Base-by-base conservation (phyloP, 1,140 invertebrate species). In the Ceratina japonica region DNA sequence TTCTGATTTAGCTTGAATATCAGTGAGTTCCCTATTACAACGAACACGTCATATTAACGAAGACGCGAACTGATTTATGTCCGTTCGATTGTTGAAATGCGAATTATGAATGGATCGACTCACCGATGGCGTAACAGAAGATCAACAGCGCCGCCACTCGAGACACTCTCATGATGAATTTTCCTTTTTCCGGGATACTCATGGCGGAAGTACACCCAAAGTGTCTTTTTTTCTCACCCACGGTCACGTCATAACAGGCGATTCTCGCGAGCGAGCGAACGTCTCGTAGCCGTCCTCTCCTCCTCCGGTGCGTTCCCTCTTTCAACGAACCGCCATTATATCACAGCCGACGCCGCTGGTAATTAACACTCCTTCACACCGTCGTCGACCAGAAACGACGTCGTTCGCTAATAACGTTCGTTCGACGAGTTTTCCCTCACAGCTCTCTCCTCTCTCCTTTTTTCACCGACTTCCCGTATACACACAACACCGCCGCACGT, bases 281-380 rank as follows among this genome's bases (percentile, higher is more conserved):
- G 24, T 13, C 37, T 56, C n/a, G 37, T 49, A 63, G 58, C 13
- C 80, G 64, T 68, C 61, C 56, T 22, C 20, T 56, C 66, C 20
- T 56, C 66, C 16, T 16, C 61, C 51, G 37, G 37, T 62, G 37
- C 70, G 81, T 81, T 54, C 22, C 69, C 31, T n/a, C 83, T 84
- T 81, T 89, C 86, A 89, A 85, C 83, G 83, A 86, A 89, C 82
- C 87, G 74, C 82, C 89, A 90, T 90, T 86, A 85, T 89, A 87
- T 70, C 31, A 44, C 22, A 10, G 24, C 31, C 56, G 71, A 69
- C 83, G 79, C 31, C 64, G 83, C 74, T 78, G 82, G 20, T 87
- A 87, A 90, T 90, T 86, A 87, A 85, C 83, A 84, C 76, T 86
- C 79, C 82, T 63, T 80, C 74, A 62, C 78, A 71, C 74, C 74